Evolutionary conservation across 2,113 vertebrate genomes (phyloP).

Genomic region (Ranitomeya imitator): DNA sequence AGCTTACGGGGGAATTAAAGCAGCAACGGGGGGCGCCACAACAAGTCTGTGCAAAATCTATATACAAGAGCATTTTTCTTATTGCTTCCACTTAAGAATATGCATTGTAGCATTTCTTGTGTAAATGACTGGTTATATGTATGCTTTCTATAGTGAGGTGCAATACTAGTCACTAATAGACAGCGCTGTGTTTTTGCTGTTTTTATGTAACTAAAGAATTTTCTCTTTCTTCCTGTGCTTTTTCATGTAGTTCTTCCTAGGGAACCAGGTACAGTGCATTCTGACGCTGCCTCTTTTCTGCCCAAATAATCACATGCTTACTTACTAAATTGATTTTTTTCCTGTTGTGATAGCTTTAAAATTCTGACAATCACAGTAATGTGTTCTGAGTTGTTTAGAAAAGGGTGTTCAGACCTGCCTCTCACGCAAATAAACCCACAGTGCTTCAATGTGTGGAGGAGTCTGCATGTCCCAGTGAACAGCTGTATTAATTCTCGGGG

Average conservation of each 20-base stretch:
- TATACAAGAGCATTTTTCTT: too few relatives aligned
- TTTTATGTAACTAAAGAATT: conserved; percentile 59
- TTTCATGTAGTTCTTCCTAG: conserved; percentile 97
- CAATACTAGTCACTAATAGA: neutral
- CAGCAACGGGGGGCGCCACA: too few relatives aligned
- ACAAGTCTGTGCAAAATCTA: too few relatives aligned
- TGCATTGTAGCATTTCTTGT: too few relatives aligned
- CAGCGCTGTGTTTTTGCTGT: conserved; percentile 51
- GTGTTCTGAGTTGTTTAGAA: neutral
- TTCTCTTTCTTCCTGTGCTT: conserved; percentile 64
- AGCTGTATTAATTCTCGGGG: neutral
- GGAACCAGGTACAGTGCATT: conserved; percentile 98
- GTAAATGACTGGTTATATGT: too few relatives aligned
- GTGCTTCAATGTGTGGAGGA: neutral
- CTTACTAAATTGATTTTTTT: neutral
- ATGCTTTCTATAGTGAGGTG: neutral
- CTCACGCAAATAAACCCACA: conserved; percentile 27
- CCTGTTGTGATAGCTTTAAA: conserved; percentile 24
- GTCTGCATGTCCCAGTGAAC: conserved; percentile 22
- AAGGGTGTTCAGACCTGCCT: neutral
- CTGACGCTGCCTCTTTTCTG: conserved; percentile 47
- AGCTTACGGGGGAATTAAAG: too few relatives aligned
- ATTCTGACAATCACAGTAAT: conserved; percentile 15
- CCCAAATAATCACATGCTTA: conserved; percentile 51
- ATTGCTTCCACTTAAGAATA: too few relatives aligned